Conservation (phyloP, 1,140 invertebrate species). For the Bombus superbus region DNA sequence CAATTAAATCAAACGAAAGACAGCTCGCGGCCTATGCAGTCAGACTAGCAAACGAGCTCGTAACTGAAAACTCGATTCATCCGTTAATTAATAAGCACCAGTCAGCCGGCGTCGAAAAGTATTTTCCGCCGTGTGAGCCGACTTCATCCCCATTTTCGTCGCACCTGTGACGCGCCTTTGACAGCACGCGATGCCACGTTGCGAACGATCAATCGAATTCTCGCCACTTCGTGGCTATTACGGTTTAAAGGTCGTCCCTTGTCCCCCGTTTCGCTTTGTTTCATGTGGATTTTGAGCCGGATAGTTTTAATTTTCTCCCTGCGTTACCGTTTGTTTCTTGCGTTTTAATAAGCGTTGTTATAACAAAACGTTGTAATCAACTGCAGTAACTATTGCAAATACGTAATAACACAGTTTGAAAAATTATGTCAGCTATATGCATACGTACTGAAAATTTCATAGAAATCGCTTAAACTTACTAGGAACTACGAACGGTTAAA, state of each 20-base stretch:
- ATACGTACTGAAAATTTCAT: too few relatives aligned
- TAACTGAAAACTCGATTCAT: conserved; percentile 48
- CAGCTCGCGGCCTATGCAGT: not conserved
- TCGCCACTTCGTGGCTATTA: not conserved
- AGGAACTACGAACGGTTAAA: too few relatives aligned
- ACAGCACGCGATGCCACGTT: not conserved
- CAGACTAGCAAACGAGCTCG: conserved; percentile 33
- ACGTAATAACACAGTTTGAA: too few relatives aligned
- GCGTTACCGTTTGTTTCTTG: not conserved
- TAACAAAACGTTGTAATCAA: too few relatives aligned
- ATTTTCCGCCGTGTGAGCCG: conserved; percentile 5
- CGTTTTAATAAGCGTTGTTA: too few relatives aligned
- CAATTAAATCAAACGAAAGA: conserved; percentile 52
- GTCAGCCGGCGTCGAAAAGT: not conserved
- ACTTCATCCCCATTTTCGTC: conserved; percentile 9
- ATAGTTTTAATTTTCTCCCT: not conserved
- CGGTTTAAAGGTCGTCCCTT: not conserved
- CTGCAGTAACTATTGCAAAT: too few relatives aligned
- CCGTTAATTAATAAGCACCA: conserved; percentile 42
- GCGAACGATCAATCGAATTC: conserved; percentile 20
- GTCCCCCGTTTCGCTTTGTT: not conserved
- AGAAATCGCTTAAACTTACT: too few relatives aligned
- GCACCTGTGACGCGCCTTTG: conserved; percentile 39
- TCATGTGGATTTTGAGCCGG: not conserved
- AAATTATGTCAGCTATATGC: too few relatives aligned